phyloP scores from a whole-genome alignment of 2,113 vertebrate species.

The Pavo muticus region DNA sequence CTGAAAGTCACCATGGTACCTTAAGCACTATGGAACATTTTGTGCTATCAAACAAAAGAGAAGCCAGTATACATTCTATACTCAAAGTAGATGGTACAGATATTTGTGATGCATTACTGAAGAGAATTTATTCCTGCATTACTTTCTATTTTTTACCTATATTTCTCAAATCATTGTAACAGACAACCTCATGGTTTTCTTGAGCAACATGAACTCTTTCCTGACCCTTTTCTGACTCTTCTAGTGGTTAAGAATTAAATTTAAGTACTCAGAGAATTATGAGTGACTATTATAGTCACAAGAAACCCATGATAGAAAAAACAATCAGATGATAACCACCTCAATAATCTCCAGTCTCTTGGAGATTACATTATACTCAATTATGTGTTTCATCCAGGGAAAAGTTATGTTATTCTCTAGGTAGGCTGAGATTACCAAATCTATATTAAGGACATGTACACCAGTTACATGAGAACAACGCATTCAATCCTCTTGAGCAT shows the following conservation, averaged over 20 bases:
- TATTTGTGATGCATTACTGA: background rate
- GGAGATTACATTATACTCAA: background rate
- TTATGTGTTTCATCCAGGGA: background rate
- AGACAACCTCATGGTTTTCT: background rate
- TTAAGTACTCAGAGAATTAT: background rate
- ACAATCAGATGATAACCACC: background rate
- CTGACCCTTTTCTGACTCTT: background rate
- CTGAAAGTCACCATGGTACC: background rate
- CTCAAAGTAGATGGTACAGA: background rate
- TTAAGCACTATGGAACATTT: background rate
- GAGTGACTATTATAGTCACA: background rate
- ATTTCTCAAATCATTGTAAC: background rate
- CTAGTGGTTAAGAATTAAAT: background rate
- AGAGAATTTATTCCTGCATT: background rate
- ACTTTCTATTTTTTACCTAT: background rate
- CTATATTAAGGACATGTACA: fast-evolving
- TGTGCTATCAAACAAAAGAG: background rate
- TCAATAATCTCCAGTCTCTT: background rate
- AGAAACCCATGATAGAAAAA: background rate
- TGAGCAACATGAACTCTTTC: background rate
- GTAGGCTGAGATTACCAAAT: background rate
- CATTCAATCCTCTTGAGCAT: background rate
- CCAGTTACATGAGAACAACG: background rate
- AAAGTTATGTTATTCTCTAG: background rate
- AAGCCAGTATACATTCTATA: background rate